phyloP scores from a whole-genome alignment of 1,140 invertebrate species.

The Macrocentrus cingulum region DNA sequence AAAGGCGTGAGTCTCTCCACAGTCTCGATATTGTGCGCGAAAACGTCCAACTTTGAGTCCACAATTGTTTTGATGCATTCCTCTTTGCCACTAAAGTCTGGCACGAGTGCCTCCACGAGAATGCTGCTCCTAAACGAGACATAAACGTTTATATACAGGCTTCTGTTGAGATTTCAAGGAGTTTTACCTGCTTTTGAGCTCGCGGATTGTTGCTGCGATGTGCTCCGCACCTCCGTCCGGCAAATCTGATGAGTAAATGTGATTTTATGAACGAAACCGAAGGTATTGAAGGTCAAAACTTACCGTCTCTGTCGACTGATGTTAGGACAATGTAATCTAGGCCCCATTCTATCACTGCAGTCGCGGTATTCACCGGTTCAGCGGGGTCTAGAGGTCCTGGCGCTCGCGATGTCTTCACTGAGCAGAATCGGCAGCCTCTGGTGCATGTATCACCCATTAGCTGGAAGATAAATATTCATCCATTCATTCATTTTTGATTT shows the following conservation, averaged over 20 bases:
- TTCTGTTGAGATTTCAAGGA: slow-evolving; percentile 14
- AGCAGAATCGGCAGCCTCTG: slow-evolving; percentile 94
- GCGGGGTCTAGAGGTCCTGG: slow-evolving; percentile 88
- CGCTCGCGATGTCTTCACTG: slow-evolving; percentile 92
- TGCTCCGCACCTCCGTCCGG: slow-evolving; percentile 88
- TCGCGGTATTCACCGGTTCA: slow-evolving; percentile 92
- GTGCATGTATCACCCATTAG: slow-evolving; percentile 92
- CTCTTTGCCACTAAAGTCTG: slow-evolving; percentile 90
- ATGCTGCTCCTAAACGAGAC: slow-evolving; percentile 71
- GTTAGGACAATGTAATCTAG: slow-evolving; percentile 97
- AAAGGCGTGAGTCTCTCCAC: slow-evolving; percentile 84
- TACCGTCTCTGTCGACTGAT: slow-evolving; percentile 95
- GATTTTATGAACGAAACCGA: slow-evolving; percentile 30
- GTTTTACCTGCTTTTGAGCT: slow-evolving; percentile 70
- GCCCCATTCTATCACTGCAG: slow-evolving; percentile 91
- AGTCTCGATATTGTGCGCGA: slow-evolving; percentile 98
- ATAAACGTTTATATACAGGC: slow-evolving; percentile 5
- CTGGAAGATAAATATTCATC: slow-evolving; percentile 61
- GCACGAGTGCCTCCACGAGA: slow-evolving; percentile 94
- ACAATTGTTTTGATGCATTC: slow-evolving; percentile 78
- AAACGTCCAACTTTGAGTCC: slow-evolving; percentile 85
- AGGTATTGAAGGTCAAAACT: slow-evolving; percentile 4
- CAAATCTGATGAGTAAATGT: slow-evolving; percentile 65
- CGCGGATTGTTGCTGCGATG: slow-evolving; percentile 86
- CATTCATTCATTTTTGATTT: slow-evolving; percentile 9